These are phyloP conservation scores for Volucella inanis DNA, from an alignment of 2,888 invertebrate genomes.

Conservation along the genomic window DNA sequence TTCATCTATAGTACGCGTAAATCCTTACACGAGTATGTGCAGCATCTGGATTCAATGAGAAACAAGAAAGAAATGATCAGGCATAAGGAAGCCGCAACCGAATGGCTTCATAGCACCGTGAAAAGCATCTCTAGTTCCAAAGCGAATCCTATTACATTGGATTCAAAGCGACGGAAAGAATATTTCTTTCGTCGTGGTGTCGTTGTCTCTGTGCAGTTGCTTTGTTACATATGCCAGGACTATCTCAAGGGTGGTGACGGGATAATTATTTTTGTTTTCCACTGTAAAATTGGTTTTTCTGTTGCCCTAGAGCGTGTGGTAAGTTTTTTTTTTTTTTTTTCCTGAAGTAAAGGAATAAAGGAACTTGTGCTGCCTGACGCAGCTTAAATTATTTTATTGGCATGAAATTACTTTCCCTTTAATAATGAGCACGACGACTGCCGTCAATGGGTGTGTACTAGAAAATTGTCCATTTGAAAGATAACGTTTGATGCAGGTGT, in stretches of 20 bases:
- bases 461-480: conserved; percentile 33
- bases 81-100: conserved; percentile 53
- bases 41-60: conserved; percentile 67
- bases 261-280: conserved; percentile 72
- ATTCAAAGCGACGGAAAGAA: conserved; percentile 52
- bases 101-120: not conserved
- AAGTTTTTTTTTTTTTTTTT: not conserved
- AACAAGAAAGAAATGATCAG: conserved; percentile 35
- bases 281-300: conserved; percentile 44
- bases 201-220: conserved; percentile 49
- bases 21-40: conserved; percentile 47
- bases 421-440: conserved; percentile 11
- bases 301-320: conserved; percentile 8
- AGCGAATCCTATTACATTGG: conserved; percentile 24
- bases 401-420: conserved; percentile 68
- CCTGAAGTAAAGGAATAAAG: no score
- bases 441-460: not conserved
- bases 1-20: conserved; percentile 45
- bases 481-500: conserved; percentile 65
- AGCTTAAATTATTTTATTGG: conserved; percentile 72
- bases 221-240: conserved; percentile 42
- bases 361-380: conserved; percentile 12
- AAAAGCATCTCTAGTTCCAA: conserved; percentile 22
- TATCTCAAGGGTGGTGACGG: conserved; percentile 25
- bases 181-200: conserved; percentile 35